A percentile compares a stretch with the other conserved stretches of the same genome.
Evolutionary conservation across 2,113 vertebrate species (phyloP).

Genomic region (Tachycineta bicolor): DNA sequence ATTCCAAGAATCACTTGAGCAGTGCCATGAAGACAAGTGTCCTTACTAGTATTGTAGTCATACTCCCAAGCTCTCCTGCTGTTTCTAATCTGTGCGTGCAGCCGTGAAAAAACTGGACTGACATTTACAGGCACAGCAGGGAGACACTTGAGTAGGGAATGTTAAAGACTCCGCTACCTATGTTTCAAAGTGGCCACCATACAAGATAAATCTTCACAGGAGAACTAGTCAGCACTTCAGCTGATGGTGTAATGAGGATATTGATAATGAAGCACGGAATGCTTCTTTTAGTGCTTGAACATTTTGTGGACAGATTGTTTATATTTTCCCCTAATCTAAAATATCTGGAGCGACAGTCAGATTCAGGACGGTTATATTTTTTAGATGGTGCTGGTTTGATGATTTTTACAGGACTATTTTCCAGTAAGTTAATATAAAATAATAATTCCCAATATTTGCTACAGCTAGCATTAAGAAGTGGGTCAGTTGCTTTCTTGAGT

Average conservation of each 20-base stretch:
- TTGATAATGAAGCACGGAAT: conserved; percentile 71
- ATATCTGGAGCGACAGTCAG: conserved; percentile 10
- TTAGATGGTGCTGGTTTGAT: neutral
- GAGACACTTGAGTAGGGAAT: conserved; percentile 91
- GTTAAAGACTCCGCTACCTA: conserved; percentile 91
- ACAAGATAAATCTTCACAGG: conserved; percentile 82
- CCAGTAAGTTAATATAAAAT: neutral
- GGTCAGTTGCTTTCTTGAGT: conserved; percentile 40
- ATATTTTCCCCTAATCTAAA: conserved; percentile 16
- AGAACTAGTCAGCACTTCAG: conserved; percentile 65
- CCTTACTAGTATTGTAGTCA: conserved; percentile 94
- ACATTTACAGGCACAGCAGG: conserved; percentile 98
- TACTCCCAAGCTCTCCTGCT: conserved; percentile 88
- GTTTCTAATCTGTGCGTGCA: conserved; percentile 97
- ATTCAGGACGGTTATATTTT: neutral
- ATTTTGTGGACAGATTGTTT: conserved; percentile 47
- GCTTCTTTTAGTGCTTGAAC: neutral
- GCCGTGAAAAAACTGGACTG: conserved; percentile 98
- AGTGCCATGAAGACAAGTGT: conserved; percentile 87
- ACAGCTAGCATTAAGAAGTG: neutral
- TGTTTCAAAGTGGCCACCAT: conserved; percentile 88
- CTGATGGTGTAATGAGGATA: conserved; percentile 70
- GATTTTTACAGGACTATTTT: neutral
- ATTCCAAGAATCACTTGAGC: conserved; percentile 91
- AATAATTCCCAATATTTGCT: neutral